Base-by-base conservation (phyloP, 35 echinoderm and acorn worm genomes). In the Lytechinus variegatus region DNA sequence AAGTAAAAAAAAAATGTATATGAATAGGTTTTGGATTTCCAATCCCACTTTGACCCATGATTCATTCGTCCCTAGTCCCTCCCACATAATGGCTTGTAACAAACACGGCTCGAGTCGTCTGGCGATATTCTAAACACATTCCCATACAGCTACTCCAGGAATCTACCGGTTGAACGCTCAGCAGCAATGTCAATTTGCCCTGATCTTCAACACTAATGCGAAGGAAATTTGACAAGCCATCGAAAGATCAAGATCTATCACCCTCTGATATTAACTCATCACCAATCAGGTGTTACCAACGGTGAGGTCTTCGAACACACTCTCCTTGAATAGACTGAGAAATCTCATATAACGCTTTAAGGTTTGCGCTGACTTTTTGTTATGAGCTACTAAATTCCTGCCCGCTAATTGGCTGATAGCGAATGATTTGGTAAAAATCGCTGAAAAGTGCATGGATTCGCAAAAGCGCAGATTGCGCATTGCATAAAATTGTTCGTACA, bases 121-220 rank as follows among this genome's bases (percentile, higher is more conserved):
- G 16, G 66, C 19, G 66, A 24, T 79, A 79, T 79, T 79, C 66
- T n/a, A 24, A 24, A 27, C 66, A 79, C 66, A 79, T 19, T 44
- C 66, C 21, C 66, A 24, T 7, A 44, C 21, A 79, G 66, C 66
- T 24, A 79, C 66, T 79, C 66, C n/a, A 79, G 16, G 66, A 79
- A 79, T 79, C 66, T 24, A 79, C 66, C 14, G 66, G 66, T 79
- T 79, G 66, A 79, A 79, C 16, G 66, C 66, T 79, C 66, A 8
- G 66, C 66, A 79, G 66, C 66, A 79, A 79, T 79, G 66, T 79
- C 66, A 79, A 79, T 79, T 79, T 79, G n/a, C 66, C 66, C 66
- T 79, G 66, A 79, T 79, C 66, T 79, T 24, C 14, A 79, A 24
- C 66, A 16, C 66, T 79, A 79, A 79, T 79, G 66, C 66, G 66